These are phyloP conservation scores for Cremastinae sp. DNA, from an alignment of 2,888 invertebrate genomes.

Conservation along the genomic window DNA sequence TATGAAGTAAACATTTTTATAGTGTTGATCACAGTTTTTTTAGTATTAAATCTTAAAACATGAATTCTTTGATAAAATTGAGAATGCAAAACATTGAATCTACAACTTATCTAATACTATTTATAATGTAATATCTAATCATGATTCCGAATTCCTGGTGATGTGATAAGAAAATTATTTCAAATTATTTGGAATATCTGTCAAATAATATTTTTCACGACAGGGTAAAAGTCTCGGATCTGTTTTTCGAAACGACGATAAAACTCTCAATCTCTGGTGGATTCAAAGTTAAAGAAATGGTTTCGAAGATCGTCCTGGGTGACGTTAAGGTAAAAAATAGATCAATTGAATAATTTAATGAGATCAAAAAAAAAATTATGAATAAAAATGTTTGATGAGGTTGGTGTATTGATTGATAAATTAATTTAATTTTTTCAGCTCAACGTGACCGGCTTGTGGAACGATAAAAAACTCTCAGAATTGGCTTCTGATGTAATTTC, in stretches of 20 bases:
- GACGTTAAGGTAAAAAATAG: slow-evolving; percentile 61
- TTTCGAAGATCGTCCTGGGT: slow-evolving; percentile 38
- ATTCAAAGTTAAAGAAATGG: slow-evolving; percentile 29
- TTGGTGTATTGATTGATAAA: too few relatives aligned
- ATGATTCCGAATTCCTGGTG: not conserved
- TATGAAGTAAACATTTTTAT: too few relatives aligned
- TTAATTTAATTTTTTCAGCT: slow-evolving; percentile 48
- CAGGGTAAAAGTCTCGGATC: slow-evolving; percentile 37
- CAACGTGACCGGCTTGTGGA: slow-evolving; percentile 65
- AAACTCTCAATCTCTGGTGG: not conserved
- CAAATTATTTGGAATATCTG: too few relatives aligned
- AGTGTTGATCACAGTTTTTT: too few relatives aligned
- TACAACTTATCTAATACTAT: not conserved
- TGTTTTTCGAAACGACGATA: slow-evolving; percentile 9
- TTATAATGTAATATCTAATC: not conserved
- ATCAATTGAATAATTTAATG: not conserved
- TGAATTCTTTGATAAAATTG: too few relatives aligned
- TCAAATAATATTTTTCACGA: slow-evolving; percentile 32
- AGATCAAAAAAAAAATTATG: not conserved
- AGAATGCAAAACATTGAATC: too few relatives aligned
- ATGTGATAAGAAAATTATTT: not conserved
- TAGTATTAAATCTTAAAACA: too few relatives aligned
- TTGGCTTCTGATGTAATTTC: slow-evolving; percentile 64
- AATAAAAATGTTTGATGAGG: slow-evolving; percentile 1
- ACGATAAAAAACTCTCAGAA: slow-evolving; percentile 65